Evolutionary conservation across 2,113 vertebrate species (phyloP), one percentile per base, ranked within the genome.

Genomic region (Candoia aspera): DNA sequence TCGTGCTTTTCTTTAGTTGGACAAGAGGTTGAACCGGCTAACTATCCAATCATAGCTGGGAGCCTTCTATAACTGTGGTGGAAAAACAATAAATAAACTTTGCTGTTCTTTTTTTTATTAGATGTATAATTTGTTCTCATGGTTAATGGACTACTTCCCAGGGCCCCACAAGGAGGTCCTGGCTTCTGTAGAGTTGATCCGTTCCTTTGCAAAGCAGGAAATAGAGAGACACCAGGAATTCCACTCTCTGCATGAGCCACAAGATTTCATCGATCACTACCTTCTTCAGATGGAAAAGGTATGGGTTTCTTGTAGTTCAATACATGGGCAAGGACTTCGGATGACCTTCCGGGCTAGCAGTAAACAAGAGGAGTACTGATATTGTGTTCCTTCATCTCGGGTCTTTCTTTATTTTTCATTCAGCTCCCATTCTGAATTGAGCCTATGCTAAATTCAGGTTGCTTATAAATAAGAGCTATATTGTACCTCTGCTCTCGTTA

Each of bases 61-160:
- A 73, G 29, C 17, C 21, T 73, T 83, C 5, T 26, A 10, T 29
- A 15, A 58, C 11, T 84, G 12, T 84, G 33, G 42, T 46, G 33
- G 23, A 2, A 58, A 73, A 73, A 33, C 33, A 33, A 73, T 73
- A 73, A 33, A 13, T 73, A 33, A 73, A 4, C 37, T 90, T 58
- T 90, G 17, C n/a, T 90, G 9, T 84, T 2, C n/a, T 2, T 42
- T 17, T 42, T 58, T 26, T 13, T 37, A 4, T 13, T 37, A 95
- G 96, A 10, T 96, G 10, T 95, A 93, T 0, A 90, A 93, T 53
- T 5, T 88, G n/a, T 93, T 93, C 29, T 93, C 95, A 24, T 46
- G 87, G 73, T 79, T 91, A 23, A 86, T 96, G 49, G 3, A 21
- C 54, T 49, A 59, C 37, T 87, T 95, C 33, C 94, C 92, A 2